phyloP scores from a whole-genome alignment of 2,797 vertebrate species.

The Pangasius sanitwongsei region DNA sequence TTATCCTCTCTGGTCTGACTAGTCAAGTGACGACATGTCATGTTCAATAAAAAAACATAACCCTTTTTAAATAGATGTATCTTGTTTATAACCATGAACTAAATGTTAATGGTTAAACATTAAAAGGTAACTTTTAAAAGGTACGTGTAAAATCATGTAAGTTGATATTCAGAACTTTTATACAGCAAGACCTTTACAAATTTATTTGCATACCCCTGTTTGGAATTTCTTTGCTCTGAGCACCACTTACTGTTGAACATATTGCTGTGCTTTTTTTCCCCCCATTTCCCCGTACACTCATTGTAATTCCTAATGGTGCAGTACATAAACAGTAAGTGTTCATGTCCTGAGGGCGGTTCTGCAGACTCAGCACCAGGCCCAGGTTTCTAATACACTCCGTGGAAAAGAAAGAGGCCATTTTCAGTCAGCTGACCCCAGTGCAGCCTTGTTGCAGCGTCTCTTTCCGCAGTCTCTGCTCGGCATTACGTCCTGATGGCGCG shows the following conservation, averaged over 20 bases:
- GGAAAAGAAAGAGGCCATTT: neutral
- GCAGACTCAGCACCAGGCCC: constrained; percentile 27
- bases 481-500: constrained; percentile 4
- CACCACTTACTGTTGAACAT: neutral
- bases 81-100: neutral
- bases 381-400: constrained; percentile 1
- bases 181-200: no score
- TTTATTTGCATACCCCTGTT: neutral
- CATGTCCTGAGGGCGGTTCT: neutral
- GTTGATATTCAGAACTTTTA: neutral
- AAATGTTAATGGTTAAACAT: neutral
- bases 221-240: neutral
- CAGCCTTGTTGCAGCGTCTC: constrained; percentile 7
- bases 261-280: neutral
- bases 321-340: constrained; percentile 9
- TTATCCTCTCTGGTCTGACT: neutral
- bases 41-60: neutral
- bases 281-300: neutral
- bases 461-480: neutral
- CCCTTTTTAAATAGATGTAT: neutral
- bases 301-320: constrained; percentile 8
- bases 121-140: neutral
- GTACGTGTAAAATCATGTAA: neutral
- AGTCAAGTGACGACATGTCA: neutral
- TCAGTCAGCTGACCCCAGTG: neutral